Evolutionary conservation across 1,140 invertebrate genomes (phyloP).

Genomic region (Drosophila virilis): DNA sequence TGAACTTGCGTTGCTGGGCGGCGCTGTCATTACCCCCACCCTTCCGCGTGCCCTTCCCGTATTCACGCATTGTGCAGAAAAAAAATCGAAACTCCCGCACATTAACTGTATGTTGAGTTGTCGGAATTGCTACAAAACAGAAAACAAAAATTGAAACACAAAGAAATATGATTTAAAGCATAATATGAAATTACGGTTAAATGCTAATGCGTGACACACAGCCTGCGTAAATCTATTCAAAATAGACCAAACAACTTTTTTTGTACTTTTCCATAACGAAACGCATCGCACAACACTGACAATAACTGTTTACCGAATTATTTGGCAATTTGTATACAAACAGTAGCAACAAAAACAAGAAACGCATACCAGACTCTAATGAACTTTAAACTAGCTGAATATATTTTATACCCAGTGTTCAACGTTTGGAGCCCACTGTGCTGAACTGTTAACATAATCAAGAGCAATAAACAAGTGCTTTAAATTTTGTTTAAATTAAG

Average conservation of each 20-base stretch:
- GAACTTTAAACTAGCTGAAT: constrained; percentile 37
- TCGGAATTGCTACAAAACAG: constrained; percentile 22
- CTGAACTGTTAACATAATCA: constrained; percentile 29
- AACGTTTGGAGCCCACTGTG: not conserved
- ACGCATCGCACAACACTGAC: constrained; percentile 15
- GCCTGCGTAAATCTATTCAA: constrained; percentile 8
- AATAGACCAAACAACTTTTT: constrained; percentile 22
- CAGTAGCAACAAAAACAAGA: constrained; percentile 12
- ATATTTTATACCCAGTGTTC: not conserved
- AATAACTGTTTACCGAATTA: constrained; percentile 30
- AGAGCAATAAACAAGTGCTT: constrained; percentile 42
- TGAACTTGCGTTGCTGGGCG: constrained; percentile 62
- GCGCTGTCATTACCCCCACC: constrained; percentile 47
- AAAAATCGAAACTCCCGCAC: constrained; percentile 69
- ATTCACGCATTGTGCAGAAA: constrained; percentile 36
- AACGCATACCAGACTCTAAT: not conserved
- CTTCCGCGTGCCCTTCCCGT: constrained; percentile 1
- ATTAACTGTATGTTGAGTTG: constrained; percentile 26
- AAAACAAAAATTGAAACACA: constrained; percentile 23
- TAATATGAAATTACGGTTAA: constrained; percentile 23
- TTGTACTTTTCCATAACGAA: constrained; percentile 45
- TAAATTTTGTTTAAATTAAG: constrained; percentile 44
- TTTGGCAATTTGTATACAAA: constrained; percentile 42
- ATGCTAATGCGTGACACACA: constrained; percentile 18
- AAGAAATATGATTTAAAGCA: constrained; percentile 24